Evolutionary conservation across 30 jellyfish, hydroid and myxozoan genomes (phyloP), one percentile per base, ranked within the genome.

Genomic region (Turritopsis rubra): DNA sequence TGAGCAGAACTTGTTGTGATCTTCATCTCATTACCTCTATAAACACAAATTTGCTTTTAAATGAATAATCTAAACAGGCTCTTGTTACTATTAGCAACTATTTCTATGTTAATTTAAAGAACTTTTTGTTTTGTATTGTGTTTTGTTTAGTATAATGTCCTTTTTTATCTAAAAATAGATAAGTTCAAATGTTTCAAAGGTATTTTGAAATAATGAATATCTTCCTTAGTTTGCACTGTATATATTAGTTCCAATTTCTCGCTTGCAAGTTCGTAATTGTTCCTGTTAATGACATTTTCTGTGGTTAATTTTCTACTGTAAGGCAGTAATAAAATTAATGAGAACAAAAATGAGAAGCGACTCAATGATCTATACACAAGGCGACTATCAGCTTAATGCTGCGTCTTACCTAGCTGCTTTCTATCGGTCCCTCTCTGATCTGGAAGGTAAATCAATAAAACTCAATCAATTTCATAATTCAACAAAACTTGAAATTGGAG

Each of bases 371-470:
- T 41, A 41, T 41, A 41, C 60, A 41, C 60, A 41, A 41, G 60
- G 13, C 60, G 60, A 27, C 16, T 68, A 68, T 19, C 31, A 68
- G 8, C 77, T 68, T 7, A 27, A 68, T 19, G 77, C 77, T n/a
- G 30, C 28, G 8, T 68, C 77, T 19, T 68, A 68, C 77, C 19
- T 68, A 68, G 30, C 77, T 68, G 77, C 77, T 1, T 68, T 68
- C 30, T 68, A 68, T 68, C 28, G 77, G 30, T n/a, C 77, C 8
- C 30, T 68, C 28, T 68, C 77, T n/a, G 77, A 68, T 68, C 77
- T 68, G 77, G 77, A 68, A 68, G 77, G 77, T 68, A 68, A 68
- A 68, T n/a, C 60, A 3, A 13, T 13, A 41, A 13, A 41, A n/a
- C n/a, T 41, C 60, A 41, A 41, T 41, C 9, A 41, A 41, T 41